Conservation (phyloP, 2,888 invertebrate species). For the Lasioglossum zephyrum region DNA sequence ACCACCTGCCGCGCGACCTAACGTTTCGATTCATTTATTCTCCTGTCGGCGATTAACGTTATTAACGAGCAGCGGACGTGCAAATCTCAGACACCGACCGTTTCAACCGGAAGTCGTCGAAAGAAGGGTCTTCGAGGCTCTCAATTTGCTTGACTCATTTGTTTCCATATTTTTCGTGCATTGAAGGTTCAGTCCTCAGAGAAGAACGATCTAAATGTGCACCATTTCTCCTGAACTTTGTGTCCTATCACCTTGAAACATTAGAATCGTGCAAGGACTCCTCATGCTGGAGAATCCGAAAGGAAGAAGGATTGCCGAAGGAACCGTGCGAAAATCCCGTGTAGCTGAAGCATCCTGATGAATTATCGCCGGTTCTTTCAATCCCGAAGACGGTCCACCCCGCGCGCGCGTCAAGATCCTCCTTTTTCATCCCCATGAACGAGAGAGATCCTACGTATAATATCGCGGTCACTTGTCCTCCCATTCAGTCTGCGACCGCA, state of each 20-base stretch:
- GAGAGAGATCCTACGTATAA: conserved; percentile 62
- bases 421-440: conserved; percentile 17
- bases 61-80: conserved; percentile 45
- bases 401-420: conserved; percentile 34
- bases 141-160: too few species aligned
- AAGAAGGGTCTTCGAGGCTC: not conserved
- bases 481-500: conserved; percentile 74
- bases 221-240: not conserved
- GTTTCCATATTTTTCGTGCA: too few species aligned
- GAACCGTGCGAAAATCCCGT: conserved; percentile 61
- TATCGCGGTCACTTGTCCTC: conserved; percentile 79
- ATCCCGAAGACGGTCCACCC: conserved; percentile 15
- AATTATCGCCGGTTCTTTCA: conserved; percentile 62
- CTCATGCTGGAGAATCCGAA: not conserved
- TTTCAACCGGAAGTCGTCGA: not conserved
- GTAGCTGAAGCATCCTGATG: conserved; percentile 27
- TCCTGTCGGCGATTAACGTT: conserved; percentile 53
- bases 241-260: not conserved
- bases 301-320: conserved; percentile 3
- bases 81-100: not conserved
- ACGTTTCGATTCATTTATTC: conserved; percentile 64
- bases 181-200: too few species aligned
- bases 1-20: conserved; percentile 69
- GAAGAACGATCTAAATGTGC: too few species aligned
- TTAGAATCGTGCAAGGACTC: not conserved